Base-by-base conservation (phyloP, 2,888 invertebrate genomes). In the Erynnis tages region DNA sequence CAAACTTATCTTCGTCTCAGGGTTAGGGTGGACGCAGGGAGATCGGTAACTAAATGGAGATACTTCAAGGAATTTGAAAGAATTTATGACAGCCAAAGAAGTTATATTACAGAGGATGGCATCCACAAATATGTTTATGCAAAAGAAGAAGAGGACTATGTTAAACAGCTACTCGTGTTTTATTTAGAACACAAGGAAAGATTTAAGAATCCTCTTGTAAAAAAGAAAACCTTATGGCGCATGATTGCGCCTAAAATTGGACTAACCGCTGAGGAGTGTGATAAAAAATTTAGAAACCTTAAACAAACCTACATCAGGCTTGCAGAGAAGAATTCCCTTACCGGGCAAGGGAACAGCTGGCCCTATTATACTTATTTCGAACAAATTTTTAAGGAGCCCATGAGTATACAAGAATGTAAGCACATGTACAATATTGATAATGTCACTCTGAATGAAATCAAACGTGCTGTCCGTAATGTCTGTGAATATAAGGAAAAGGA, bases 261-360 rank as follows among this genome's bases (percentile, higher is more conserved):
- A 0, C 56, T 87, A 37, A 69, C 82, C 1, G 60, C 80, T 2
- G 86, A 83, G 53, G 85, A 82, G 52, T 88, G 88, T 57, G 83
- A 86, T 54, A 76, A 80, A 40, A 87, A 87, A 53, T 89, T 85
- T 53, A 71, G 88, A 7, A 88, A 89, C 55, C 61, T 89, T 11
- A 89, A 89, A 61, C 87, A 87, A 55, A 87, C 88, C 1, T 89
- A 82, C 46, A 65, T 83, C 1, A 71, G 87, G 46, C 61, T 88
- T 1, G 76, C 77, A n/a, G 82, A 76, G 54, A 81, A 74, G 46
- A 70, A 68, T 25, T 54, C 46, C 32, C 67, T 74, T 10, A 76
- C 73, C n/a, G 87, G 84, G 0, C 77, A 76, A 57, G 60, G 54
- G 5, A 76, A 67, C 38, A 76, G 69, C 44, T 89, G 89, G 89